Conservation (phyloP, 2,888 invertebrate species). For the Theodoxus fluviatilis region DNA sequence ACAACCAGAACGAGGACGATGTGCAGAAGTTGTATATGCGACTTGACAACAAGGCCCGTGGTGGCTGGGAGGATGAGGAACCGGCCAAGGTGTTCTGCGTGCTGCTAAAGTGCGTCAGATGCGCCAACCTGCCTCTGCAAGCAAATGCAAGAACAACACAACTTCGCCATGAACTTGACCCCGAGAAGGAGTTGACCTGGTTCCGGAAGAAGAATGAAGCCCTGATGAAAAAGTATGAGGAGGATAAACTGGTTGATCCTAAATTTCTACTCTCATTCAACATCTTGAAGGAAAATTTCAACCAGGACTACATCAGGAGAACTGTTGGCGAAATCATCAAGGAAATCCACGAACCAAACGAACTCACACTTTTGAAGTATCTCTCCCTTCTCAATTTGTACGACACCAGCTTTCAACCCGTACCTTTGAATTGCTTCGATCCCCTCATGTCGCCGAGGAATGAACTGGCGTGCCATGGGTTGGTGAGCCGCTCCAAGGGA, state of each 20-base stretch:
- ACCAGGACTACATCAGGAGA: slow-evolving; percentile 39
- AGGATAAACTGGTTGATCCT: slow-evolving; percentile 37
- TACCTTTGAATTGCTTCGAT: slow-evolving; percentile 46
- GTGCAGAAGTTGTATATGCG: no score
- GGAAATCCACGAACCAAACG: slow-evolving; percentile 32
- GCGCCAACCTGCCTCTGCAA: slow-evolving; percentile 24
- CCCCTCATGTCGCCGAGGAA: slow-evolving; percentile 35
- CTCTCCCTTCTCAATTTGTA: slow-evolving; percentile 44
- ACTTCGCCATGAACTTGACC: slow-evolving; percentile 39
- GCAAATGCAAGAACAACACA: no score
- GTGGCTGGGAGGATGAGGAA: slow-evolving; percentile 26
- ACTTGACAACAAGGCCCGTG: no score
- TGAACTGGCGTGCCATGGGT: no score
- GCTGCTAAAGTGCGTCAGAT: slow-evolving; percentile 33
- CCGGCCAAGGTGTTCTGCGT: slow-evolving; percentile 38
- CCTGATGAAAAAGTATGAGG: slow-evolving; percentile 35
- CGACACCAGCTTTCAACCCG: slow-evolving; percentile 40
- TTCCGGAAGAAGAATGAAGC: slow-evolving; percentile 38
- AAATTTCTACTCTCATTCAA: slow-evolving; percentile 47
- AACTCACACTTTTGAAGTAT: slow-evolving; percentile 39
- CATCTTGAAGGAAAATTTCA: slow-evolving; percentile 47
- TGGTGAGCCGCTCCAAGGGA: no score
- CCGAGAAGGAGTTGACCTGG: slow-evolving; percentile 41
- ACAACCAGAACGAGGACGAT: slow-evolving; percentile 44
- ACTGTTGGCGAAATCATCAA: slow-evolving; percentile 39